These are phyloP conservation scores for Neosilurus hyrtlii DNA, from an alignment of 2,797 vertebrate species.

Conservation along the genomic window DNA sequence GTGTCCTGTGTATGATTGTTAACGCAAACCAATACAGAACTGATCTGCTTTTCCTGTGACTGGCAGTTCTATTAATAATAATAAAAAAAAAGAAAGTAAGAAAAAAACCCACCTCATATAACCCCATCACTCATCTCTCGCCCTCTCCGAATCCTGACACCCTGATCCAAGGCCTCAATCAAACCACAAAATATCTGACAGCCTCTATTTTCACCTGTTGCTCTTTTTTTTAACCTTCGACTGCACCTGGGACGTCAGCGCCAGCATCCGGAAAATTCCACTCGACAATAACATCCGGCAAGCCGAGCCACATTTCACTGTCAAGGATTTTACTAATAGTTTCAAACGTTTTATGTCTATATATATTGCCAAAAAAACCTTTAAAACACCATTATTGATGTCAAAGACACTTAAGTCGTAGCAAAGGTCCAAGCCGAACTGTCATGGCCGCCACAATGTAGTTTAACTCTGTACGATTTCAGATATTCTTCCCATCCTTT, in stretches of 20 bases:
- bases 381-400: neutral
- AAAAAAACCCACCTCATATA: neutral
- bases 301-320: neutral
- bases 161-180: slow-evolving; percentile 19
- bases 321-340: neutral
- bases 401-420: neutral
- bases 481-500: too few relatives aligned
- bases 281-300: neutral
- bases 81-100: neutral
- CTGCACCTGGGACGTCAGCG: neutral
- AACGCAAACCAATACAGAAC: neutral
- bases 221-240: slow-evolving; percentile 21
- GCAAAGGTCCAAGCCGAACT: too few relatives aligned
- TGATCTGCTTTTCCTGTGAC: neutral
- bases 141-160: slow-evolving; percentile 1
- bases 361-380: neutral
- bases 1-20: neutral
- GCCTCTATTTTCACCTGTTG: slow-evolving; percentile 45
- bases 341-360: neutral
- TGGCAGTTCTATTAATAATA: slow-evolving; percentile 10
- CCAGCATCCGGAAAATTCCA: neutral
- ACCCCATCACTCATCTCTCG: neutral
- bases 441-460: too few relatives aligned
- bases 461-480: too few relatives aligned
- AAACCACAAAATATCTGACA: slow-evolving; percentile 46